Evolutionary conservation across 2,888 invertebrate genomes (phyloP).

Genomic region (Stenurella melanura): DNA sequence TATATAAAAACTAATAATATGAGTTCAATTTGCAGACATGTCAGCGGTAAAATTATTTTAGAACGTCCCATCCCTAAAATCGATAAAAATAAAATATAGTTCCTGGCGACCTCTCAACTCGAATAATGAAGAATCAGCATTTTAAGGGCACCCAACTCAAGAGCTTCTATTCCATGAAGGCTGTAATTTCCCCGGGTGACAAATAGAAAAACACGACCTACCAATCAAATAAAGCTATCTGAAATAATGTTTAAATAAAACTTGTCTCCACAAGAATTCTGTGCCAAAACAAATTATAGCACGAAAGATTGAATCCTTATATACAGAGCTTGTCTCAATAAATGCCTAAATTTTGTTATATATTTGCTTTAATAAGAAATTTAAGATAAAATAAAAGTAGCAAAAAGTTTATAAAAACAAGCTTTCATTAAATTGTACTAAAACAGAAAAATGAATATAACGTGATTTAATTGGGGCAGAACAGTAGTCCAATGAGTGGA

Average conservation of each 20-base stretch:
- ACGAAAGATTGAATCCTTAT: background rate
- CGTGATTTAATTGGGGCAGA: too few species aligned
- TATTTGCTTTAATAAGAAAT: too few species aligned
- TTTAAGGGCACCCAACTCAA: background rate
- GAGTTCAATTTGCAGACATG: slow-evolving; percentile 19
- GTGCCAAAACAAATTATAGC: background rate
- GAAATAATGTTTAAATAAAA: slow-evolving; percentile 7
- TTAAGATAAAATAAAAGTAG: too few species aligned
- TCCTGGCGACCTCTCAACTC: slow-evolving; percentile 11
- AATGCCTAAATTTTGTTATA: too few species aligned
- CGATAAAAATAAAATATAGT: slow-evolving; percentile 27
- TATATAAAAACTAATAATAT: slow-evolving; percentile 20
- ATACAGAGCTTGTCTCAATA: too few species aligned
- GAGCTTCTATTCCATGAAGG: background rate
- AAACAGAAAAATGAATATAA: too few species aligned
- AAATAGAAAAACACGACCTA: background rate
- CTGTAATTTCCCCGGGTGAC: slow-evolving; percentile 13
- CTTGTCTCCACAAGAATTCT: background rate
- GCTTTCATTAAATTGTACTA: too few species aligned
- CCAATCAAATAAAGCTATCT: slow-evolving; percentile 3
- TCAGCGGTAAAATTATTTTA: slow-evolving; percentile 24
- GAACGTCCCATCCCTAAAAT: background rate
- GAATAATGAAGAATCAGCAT: slow-evolving; percentile 29
- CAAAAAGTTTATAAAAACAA: too few species aligned
- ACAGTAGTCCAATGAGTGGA: too few species aligned